Evolutionary conservation across 2,888 invertebrate genomes (phyloP), one percentile per base, ranked within the genome.

Genomic region (Mechanitis messenoides): DNA sequence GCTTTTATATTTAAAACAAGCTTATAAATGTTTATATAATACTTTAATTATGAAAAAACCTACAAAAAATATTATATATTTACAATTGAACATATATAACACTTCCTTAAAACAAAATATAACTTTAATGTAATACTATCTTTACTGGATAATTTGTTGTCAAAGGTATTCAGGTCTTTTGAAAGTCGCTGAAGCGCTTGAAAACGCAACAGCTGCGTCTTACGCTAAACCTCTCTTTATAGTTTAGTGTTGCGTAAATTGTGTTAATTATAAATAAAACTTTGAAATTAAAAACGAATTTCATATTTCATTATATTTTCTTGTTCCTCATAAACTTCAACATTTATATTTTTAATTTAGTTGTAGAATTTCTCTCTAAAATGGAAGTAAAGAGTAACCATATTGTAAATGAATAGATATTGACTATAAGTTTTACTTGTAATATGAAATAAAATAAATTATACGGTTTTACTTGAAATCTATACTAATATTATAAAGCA

Each of bases 201-300:
- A 28, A 50, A 50, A 50, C 50, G 28, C 9, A 50, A 50, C 50
- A 50, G 50, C 28, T 50, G 50, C 31, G 31, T 31, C 50, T 50
- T 50, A 31, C 50, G n/a, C 31, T 50, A 50, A 50, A 31, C 50
- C 50, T 50, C 50, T 31, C 31, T 50, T 28, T 28, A 50, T 28
- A 31, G 50, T 50, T 28, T 28, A 50, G 50, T 31, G 50, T 50
- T 5, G 31, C 11, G 31, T 50, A 31, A 50, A 50, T 28, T 31
- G 9, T 31, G 50, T 31, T 31, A 50, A 31, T 31, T 50, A 50
- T 31, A 28, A 2, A 50, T 4, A 50, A 31, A 31, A 6, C 9
- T 50, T 31, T 6, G 28, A 7, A 2, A 28, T 50, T 31, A 50
- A 11, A 31, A 7, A 31, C 9, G 1, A 50, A 31, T 2, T 31